Base-by-base conservation (phyloP, 2,797 vertebrate genomes). In the Diplodus sargus region DNA sequence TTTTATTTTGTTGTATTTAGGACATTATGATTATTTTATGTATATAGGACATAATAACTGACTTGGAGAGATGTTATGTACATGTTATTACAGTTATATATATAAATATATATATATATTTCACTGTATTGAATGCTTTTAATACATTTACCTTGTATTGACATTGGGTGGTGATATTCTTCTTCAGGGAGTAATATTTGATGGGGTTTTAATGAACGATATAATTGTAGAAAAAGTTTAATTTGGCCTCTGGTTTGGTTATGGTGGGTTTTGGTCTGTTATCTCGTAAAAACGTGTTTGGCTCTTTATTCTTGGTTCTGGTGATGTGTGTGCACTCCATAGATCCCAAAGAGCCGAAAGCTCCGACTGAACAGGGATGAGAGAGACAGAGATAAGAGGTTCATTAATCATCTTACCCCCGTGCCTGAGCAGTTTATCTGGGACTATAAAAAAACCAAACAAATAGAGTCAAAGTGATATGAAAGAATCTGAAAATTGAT, bases 271-370 rank as follows among this genome's bases (percentile, higher is more conserved):
- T 13, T 22, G 20, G 51, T 65, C 18, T 47, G 43, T 74, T 82
- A 77, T 71, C 69, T 67, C 42, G 63, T 53, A 30, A 48, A 75
- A 62, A 17, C 28, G 16, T 60, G 9, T 18, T 61, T 43, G 45
- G 22, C 48, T 70, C 58, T 72, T 77, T 54, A 54, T 59, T 73
- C 62, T 72, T 71, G 59, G 59, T 59, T 73, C 67, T 78, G 39
- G 39, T 39, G 39, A 10, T 39, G 9, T 39, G 42, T 34, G 43
- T 39, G 23, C 30, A n/a, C 22, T 53, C 69, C 42, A 39, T 53
- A 53, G 62, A 18, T 43, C 47, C 22, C 56, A 22, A 53, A 43
- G 17, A 78, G 43, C 47, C 20, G 43, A 56, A 70, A 71, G 39
- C 56, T 74, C 43, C 20, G 53, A 61, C 16, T 47, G 43, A 57